Conservation (phyloP, 1,140 invertebrate species). For the Drosophila auraria region DNA sequence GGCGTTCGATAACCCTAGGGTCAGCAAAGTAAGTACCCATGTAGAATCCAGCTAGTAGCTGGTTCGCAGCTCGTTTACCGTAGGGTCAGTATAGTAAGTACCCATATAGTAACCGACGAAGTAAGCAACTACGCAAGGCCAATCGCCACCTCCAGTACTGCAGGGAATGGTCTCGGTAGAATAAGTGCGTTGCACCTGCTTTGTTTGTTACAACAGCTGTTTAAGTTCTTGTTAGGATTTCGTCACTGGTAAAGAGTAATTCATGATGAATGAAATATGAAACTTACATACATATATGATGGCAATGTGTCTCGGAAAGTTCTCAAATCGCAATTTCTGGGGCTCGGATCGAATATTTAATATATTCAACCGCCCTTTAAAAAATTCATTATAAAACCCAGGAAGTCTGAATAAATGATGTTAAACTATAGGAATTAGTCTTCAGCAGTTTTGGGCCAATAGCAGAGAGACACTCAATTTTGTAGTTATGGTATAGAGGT, state of each 20-base stretch:
- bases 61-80: no score
- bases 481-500: background rate
- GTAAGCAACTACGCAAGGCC: background rate
- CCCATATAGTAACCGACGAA: background rate
- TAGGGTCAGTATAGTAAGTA: no score
- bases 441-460: conserved; percentile 1
- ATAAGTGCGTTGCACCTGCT: conserved; percentile 10
- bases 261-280: background rate
- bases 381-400: no score
- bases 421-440: background rate
- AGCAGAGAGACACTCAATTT: background rate
- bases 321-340: background rate
- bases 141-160: background rate
- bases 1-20: no score
- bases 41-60: no score
- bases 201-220: conserved; percentile 19
- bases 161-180: background rate
- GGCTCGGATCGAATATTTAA: no score
- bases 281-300: background rate
- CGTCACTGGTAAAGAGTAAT: background rate
- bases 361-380: no score
- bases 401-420: background rate
- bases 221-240: background rate
- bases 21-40: no score
- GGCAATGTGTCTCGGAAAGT: background rate